Conservation (phyloP, 2,797 vertebrate species). For the Aythya fuligula region DNA sequence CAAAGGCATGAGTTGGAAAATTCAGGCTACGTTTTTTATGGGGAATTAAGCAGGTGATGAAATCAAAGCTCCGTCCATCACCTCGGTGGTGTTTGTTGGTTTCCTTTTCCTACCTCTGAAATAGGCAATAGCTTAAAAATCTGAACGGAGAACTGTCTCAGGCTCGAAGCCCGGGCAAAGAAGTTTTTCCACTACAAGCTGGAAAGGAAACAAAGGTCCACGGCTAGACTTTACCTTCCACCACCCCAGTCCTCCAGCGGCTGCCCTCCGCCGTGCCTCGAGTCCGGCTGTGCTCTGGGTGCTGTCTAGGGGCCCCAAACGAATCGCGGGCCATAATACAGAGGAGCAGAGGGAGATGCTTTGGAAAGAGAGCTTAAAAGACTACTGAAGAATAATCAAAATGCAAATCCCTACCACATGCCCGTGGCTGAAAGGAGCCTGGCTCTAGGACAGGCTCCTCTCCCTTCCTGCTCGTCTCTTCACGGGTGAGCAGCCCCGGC, state of each 20-base stretch:
- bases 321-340: background rate
- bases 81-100: rapidly evolving
- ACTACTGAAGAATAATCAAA: slow-evolving; percentile 47
- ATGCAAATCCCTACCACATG: slow-evolving; percentile 55
- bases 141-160: background rate
- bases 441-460: slow-evolving; percentile 26
- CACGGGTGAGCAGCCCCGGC: slow-evolving; percentile 56
- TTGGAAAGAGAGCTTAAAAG: slow-evolving; percentile 55
- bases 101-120: background rate
- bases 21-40: background rate
- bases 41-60: rapidly evolving
- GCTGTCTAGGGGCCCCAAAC: background rate
- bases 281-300: background rate
- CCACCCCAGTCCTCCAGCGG: background rate
- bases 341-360: slow-evolving; percentile 34
- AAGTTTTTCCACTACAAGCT: slow-evolving; percentile 13
- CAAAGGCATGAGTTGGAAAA: background rate
- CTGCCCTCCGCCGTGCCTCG: background rate
- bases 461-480: slow-evolving; percentile 50
- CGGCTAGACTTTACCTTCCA: slow-evolving; percentile 56
- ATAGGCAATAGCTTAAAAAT: background rate
- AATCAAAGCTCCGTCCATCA: background rate
- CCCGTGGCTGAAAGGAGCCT: slow-evolving; percentile 48
- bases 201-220: slow-evolving; percentile 47
- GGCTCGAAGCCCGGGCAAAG: background rate